Evolutionary conservation across 1,140 invertebrate genomes (phyloP).

Genomic region (Sarcophaga peregrina): DNA sequence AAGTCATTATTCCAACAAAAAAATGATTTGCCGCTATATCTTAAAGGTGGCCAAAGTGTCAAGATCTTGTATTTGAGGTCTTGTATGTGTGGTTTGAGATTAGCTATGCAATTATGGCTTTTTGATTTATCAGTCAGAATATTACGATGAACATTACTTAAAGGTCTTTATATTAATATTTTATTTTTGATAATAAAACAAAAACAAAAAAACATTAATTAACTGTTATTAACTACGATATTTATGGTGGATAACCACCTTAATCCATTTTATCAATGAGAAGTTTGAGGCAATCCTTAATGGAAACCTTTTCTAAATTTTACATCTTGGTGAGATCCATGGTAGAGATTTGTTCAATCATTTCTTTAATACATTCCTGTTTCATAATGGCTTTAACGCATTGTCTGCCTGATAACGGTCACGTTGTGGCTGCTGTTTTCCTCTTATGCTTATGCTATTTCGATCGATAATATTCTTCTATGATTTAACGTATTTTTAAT

Average conservation of each 20-base stretch:
- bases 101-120: slow-evolving; percentile 35
- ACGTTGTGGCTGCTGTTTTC: slow-evolving; percentile 43
- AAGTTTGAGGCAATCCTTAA: slow-evolving; percentile 64
- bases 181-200: not conserved
- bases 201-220: not conserved
- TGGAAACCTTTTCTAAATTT: slow-evolving; percentile 61
- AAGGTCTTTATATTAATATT: not conserved
- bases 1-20: slow-evolving; percentile 44
- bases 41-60: slow-evolving; percentile 41
- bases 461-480: slow-evolving; percentile 61
- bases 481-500: slow-evolving; percentile 57
- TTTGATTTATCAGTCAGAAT: not conserved
- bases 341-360: slow-evolving; percentile 64
- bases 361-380: slow-evolving; percentile 68
- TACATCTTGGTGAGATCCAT: slow-evolving; percentile 64
- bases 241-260: slow-evolving; percentile 41
- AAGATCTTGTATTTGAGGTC: slow-evolving; percentile 38
- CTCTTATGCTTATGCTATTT: slow-evolving; percentile 51
- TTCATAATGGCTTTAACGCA: slow-evolving; percentile 69
- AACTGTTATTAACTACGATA: not conserved
- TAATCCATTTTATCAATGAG: slow-evolving; percentile 65
- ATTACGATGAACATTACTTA: not conserved
- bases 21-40: slow-evolving; percentile 35
- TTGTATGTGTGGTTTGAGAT: slow-evolving; percentile 31
- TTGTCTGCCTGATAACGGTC: slow-evolving; percentile 62